Evolutionary conservation across 2,797 vertebrate species (phyloP).

Genomic region (Diplodus puntazzo): DNA sequence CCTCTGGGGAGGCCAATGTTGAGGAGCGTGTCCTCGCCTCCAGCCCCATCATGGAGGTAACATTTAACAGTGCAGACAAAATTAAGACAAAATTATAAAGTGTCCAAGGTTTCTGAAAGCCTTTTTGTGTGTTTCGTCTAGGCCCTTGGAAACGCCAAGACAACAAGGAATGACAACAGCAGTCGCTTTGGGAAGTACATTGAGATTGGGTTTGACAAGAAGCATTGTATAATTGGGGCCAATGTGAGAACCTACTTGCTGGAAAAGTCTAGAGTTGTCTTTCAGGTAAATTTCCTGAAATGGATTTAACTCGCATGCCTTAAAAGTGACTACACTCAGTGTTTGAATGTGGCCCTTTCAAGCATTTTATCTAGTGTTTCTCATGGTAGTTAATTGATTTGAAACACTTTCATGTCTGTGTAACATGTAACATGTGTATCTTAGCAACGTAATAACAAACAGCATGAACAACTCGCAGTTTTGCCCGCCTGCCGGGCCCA

Average conservation of each 20-base stretch:
- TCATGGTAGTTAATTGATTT: slow-evolving; percentile 34
- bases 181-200: slow-evolving; percentile 99
- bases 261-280: slow-evolving; percentile 99
- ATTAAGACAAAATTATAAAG: background rate
- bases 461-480: background rate
- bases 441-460: slow-evolving; percentile 8
- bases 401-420: slow-evolving; percentile 25
- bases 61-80: background rate
- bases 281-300: slow-evolving; percentile 89
- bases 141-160: slow-evolving; percentile 98
- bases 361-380: background rate
- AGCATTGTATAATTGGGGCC: slow-evolving; percentile 92
- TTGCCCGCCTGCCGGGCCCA: background rate
- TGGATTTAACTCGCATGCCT: slow-evolving; percentile 15
- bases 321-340: background rate
- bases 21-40: slow-evolving; percentile 96
- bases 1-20: slow-evolving; percentile 90
- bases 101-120: background rate
- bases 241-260: slow-evolving; percentile 98
- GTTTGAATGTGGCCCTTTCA: background rate
- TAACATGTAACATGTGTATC: slow-evolving; percentile 28
- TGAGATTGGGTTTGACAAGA: slow-evolving; percentile 95
- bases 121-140: slow-evolving; percentile 60
- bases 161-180: slow-evolving; percentile 98
- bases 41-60: slow-evolving; percentile 99